A percentile compares a stretch with the other conserved stretches of the same genome.
phyloP scores from a whole-genome alignment of 1,140 invertebrate genomes.

The Eubasilissa regina region DNA sequence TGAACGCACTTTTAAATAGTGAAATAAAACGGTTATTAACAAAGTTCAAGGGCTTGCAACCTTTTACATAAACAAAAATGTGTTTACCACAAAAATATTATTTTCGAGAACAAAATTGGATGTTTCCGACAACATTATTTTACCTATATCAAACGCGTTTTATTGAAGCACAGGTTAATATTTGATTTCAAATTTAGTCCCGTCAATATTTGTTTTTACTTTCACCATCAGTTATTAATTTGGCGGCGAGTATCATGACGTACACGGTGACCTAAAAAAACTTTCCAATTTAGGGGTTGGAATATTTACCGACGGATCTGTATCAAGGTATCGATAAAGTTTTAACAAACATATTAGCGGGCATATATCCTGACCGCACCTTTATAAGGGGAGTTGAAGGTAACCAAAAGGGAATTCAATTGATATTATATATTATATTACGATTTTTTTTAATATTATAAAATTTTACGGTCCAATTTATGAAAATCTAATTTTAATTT shows the following conservation, averaged over 20 bases:
- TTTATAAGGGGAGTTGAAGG: slow-evolving; percentile 2
- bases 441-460: no score
- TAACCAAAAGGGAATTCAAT: slow-evolving; percentile 35
- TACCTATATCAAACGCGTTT: no score
- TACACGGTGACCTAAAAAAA: slow-evolving; percentile 43
- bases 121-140: no score
- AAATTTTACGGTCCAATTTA: no score
- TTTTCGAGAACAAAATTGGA: no score
- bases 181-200: slow-evolving; percentile 17
- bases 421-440: not conserved
- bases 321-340: not conserved
- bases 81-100: no score
- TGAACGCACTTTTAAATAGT: no score
- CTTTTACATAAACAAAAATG: no score
- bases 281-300: slow-evolving; percentile 29
- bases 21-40: no score
- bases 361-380: slow-evolving; percentile 6
- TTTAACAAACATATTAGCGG: slow-evolving; percentile 22
- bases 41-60: no score
- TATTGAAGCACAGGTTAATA: slow-evolving; percentile 23
- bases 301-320: slow-evolving; percentile 32
- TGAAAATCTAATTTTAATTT: no score
- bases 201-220: slow-evolving; percentile 34
- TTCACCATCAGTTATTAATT: slow-evolving; percentile 33
- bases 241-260: slow-evolving; percentile 27